Evolutionary conservation across 2,888 invertebrate genomes (phyloP).

Genomic region (Trichogramma dendrolimi): DNA sequence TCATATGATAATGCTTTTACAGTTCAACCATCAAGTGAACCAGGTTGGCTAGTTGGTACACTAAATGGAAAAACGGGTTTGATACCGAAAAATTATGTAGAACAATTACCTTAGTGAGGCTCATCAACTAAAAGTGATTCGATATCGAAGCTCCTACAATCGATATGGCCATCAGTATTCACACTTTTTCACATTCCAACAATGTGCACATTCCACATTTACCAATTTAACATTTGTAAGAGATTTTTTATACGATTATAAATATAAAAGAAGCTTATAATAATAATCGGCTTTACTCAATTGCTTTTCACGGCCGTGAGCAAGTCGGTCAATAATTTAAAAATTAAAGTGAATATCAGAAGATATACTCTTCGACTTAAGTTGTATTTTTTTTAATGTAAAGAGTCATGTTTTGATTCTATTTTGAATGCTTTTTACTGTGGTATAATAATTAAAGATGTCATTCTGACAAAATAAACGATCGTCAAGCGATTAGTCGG

Average conservation of each 20-base stretch:
- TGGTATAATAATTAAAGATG: constrained; percentile 15
- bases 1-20: constrained; percentile 40
- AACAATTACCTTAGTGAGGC: constrained; percentile 66
- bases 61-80: constrained; percentile 87
- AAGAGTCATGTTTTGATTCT: constrained; percentile 21
- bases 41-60: constrained; percentile 96
- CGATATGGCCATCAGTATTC: constrained; percentile 30
- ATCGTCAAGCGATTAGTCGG: constrained; percentile 25
- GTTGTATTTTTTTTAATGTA: constrained; percentile 27
- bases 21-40: constrained; percentile 89
- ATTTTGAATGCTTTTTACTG: constrained; percentile 29
- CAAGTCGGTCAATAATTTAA: constrained; percentile 10
- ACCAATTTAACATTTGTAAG: constrained; percentile 26
- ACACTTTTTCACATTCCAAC: constrained; percentile 32
- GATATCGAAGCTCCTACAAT: constrained; percentile 13
- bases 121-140: constrained; percentile 42
- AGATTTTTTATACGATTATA: constrained; percentile 25
- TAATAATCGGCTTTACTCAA: not conserved
- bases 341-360: not conserved
- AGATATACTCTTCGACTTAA: constrained; percentile 23
- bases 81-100: constrained; percentile 95
- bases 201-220: constrained; percentile 30
- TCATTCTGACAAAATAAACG: constrained; percentile 7
- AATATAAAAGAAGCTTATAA: constrained; percentile 11
- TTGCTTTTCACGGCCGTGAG: not conserved